A percentile compares a stretch with the other conserved stretches of the same genome.
Conservation (phyloP, 2,113 vertebrate species). For the Coturnix japonica region DNA sequence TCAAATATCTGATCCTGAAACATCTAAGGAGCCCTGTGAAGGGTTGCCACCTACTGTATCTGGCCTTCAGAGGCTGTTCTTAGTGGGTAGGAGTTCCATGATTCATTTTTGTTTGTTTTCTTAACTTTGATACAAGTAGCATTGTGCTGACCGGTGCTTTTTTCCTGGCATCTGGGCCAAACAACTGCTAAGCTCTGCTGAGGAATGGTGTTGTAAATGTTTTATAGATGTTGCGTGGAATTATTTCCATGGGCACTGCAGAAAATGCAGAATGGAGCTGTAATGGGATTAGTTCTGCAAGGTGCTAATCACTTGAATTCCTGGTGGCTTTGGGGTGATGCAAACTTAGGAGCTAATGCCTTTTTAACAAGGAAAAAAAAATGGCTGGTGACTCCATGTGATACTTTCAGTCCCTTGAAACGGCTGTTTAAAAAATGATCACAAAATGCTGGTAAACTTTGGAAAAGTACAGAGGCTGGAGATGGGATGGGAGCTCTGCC, state of each 20-base stretch:
- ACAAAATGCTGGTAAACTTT: not conserved
- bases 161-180: not conserved
- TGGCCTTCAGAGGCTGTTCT: not conserved
- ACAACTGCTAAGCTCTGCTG: not conserved
- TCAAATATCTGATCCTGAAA: not conserved
- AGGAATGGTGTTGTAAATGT: not conserved
- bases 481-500: not conserved
- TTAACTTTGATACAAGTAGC: not conserved
- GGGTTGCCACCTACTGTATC: not conserved
- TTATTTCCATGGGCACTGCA: not conserved
- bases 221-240: not conserved
- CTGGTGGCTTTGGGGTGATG: not conserved
- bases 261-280: not conserved
- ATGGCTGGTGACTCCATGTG: rapidly evolving
- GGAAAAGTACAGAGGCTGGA: not conserved
- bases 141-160: not conserved
- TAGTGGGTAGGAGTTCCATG: not conserved
- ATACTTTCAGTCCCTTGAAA: not conserved
- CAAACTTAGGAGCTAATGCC: not conserved
- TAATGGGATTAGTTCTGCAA: not conserved
- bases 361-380: not conserved
- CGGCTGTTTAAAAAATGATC: not conserved
- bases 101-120: not conserved
- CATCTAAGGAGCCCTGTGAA: not conserved
- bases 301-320: not conserved